These are phyloP conservation scores for Drosophila subobscura DNA, from an alignment of 1,140 invertebrate genomes.

Conservation along the genomic window DNA sequence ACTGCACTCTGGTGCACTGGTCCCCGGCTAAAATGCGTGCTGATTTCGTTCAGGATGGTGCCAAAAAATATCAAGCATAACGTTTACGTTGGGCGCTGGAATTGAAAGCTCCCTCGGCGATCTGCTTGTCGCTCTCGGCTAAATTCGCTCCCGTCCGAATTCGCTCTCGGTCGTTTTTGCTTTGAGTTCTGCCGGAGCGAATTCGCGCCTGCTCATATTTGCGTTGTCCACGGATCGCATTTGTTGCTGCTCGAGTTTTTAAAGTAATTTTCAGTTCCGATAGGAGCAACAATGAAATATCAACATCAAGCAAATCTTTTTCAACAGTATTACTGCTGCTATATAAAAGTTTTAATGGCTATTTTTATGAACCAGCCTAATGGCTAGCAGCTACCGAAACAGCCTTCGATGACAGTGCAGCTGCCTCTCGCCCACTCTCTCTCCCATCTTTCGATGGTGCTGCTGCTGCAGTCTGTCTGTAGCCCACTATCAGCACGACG, in stretches of 20 bases:
- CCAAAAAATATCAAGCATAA: not conserved
- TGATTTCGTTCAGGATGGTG: constrained; percentile 14
- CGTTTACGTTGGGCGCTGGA: too few relatives aligned
- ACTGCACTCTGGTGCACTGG: constrained; percentile 27
- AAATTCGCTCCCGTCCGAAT: too few relatives aligned
- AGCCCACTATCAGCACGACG: constrained; percentile 63
- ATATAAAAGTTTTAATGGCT: not conserved
- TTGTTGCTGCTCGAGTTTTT: too few relatives aligned
- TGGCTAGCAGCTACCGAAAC: constrained; percentile 4
- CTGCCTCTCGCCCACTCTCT: constrained; percentile 15
- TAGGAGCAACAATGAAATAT: not conserved
- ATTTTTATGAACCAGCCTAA: constrained; percentile 40
- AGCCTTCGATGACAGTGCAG: constrained; percentile 54
- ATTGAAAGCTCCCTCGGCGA: too few relatives aligned
- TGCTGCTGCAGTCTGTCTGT: constrained; percentile 43
- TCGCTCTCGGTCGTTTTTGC: too few relatives aligned
- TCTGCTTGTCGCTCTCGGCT: too few relatives aligned
- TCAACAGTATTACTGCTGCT: not conserved
- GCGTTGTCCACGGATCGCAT: too few relatives aligned
- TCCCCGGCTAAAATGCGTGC: constrained; percentile 11
- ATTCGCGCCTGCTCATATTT: too few relatives aligned
- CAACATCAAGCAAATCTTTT: too few relatives aligned
- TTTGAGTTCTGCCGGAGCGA: too few relatives aligned
- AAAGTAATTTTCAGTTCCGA: too few relatives aligned
- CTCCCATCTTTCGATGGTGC: constrained; percentile 1